Base-by-base conservation (phyloP, 92 coral and sea anemone genomes). In the Montipora capitata region DNA sequence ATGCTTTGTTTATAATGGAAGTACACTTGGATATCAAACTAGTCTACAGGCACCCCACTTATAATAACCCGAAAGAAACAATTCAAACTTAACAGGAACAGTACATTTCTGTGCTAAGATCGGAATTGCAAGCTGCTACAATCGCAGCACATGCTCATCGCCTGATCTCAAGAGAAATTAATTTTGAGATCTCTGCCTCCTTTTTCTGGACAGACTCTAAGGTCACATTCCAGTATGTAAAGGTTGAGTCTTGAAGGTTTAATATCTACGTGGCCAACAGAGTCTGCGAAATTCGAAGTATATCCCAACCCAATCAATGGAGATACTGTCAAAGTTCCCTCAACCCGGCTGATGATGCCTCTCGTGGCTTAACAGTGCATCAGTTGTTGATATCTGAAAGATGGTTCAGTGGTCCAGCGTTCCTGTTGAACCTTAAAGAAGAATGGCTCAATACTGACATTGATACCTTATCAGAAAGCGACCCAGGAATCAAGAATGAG, bases 151-250 rank as follows among this genome's bases (percentile, higher is more conserved):
- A 85, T 38, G 51, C 77, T 27, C 85, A 89, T 59, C 3, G 59
- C 9, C 40, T 77, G 72, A 84, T 89, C 75, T n/a, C 73, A 72
- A 90, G 79, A 35, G 89, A 90, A 42, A 70, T 85, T 43, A 82
- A 85, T 10, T 18, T 79, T 35, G 5, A 76, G 14, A 52, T 83
- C 15, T 65, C 85, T 63, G 63, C 83, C 16, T 39, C 81, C 2
- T 59, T 62, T 64, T 84, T 92, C 81, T 92, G 92, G 95, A 92
- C 95, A 48, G 92, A 92, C 66, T 87, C 95, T 11, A 67, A 64
- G 77, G 79, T 88, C 75, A 78, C 76, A 4, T 57, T 92, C n/a
- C 85, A 92, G 44, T 88, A 88, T 80, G 83, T 74, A 40, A 81
- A 54, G 6, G 83, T 82, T 52, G 86, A 88, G 58, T 35, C 89